Conservation (phyloP, 2,113 vertebrate species). For the Hassar affinis region DNA sequence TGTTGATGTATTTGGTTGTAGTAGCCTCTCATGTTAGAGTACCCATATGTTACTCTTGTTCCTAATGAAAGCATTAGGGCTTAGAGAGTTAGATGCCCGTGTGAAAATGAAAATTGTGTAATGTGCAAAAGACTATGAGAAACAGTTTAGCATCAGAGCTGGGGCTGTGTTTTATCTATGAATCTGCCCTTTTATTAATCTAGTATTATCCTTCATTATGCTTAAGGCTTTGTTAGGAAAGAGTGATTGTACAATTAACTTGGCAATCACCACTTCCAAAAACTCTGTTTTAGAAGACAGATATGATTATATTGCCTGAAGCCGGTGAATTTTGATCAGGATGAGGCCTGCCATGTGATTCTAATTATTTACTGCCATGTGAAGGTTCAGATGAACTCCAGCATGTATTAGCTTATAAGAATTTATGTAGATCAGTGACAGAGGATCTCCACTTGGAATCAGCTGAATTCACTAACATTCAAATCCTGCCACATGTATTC, state of each 20-base stretch:
- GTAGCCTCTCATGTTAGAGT: slow-evolving; percentile 6
- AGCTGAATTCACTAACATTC: slow-evolving; percentile 69
- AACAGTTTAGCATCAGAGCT: neutral
- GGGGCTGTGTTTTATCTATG: slow-evolving; percentile 10
- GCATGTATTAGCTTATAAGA: slow-evolving; percentile 66
- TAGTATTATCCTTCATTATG: slow-evolving; percentile 38
- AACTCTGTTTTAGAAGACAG: slow-evolving; percentile 48
- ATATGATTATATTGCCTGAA: slow-evolving; percentile 70
- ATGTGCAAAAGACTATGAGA: neutral
- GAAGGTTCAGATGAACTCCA: slow-evolving; percentile 71
- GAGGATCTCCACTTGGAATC: slow-evolving; percentile 66
- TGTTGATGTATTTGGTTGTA: slow-evolving; percentile 38
- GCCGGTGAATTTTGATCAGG: slow-evolving; percentile 71
- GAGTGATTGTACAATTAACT: slow-evolving; percentile 48
- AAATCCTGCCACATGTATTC: slow-evolving; percentile 66
- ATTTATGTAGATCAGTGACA: slow-evolving; percentile 61
- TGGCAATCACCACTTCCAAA: slow-evolving; percentile 46
- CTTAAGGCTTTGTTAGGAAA: slow-evolving; percentile 43
- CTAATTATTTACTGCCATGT: slow-evolving; percentile 78
- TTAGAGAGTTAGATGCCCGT: neutral
- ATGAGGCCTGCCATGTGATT: slow-evolving; percentile 71
- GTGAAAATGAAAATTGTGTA: neutral
- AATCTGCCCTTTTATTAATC: slow-evolving; percentile 38
- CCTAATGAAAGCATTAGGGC: slow-evolving; percentile 34
- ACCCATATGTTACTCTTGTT: slow-evolving; percentile 19